Evolutionary conservation across 1,140 invertebrate species (phyloP).

Genomic region (Drusus annulatus): DNA sequence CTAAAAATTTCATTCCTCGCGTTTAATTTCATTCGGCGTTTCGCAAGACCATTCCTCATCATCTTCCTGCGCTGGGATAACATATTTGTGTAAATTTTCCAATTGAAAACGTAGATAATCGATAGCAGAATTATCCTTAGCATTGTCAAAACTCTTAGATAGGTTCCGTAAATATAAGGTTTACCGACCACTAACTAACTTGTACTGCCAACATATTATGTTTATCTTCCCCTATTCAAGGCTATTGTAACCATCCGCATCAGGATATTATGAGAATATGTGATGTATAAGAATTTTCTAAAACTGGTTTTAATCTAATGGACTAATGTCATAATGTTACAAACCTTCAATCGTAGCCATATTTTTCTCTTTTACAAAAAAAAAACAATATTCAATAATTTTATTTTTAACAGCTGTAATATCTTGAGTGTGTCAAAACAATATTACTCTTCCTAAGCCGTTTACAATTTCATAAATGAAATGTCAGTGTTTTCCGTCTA

Average conservation of each 20-base stretch:
- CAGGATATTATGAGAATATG: not conserved
- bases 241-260: not conserved
- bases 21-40: slow-evolving; percentile 54
- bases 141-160: slow-evolving; percentile 53
- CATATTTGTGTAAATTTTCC: slow-evolving; percentile 44
- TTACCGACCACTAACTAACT: slow-evolving; percentile 23
- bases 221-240: slow-evolving; percentile 15
- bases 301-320: not conserved
- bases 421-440: no score
- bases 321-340: no score
- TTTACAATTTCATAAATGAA: no score
- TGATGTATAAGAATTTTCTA: not conserved
- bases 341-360: no score
- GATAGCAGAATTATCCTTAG: slow-evolving; percentile 47
- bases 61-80: slow-evolving; percentile 28
- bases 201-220: slow-evolving; percentile 44
- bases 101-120: slow-evolving; percentile 51
- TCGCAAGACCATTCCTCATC: slow-evolving; percentile 52
- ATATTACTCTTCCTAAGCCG: no score
- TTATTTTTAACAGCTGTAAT: no score
- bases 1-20: slow-evolving; percentile 36
- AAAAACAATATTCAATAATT: no score
- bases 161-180: slow-evolving; percentile 53
- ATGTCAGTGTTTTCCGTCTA: no score
- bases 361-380: no score